Conservation (phyloP, 2,888 invertebrate genomes). For the Drosophila sordidula region DNA sequence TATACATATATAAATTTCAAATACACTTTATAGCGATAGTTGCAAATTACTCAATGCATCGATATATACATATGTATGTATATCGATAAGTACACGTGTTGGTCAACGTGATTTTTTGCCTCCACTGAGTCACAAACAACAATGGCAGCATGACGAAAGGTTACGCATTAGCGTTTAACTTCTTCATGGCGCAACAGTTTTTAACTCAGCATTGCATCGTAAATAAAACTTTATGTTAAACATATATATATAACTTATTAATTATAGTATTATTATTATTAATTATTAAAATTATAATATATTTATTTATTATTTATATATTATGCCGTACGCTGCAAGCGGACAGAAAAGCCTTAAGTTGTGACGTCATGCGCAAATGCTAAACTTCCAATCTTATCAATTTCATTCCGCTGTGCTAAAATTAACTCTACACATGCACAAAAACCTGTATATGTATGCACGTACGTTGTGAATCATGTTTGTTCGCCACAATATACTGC, state of each 20-base stretch:
- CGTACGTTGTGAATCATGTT: not conserved
- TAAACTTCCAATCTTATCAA: not conserved
- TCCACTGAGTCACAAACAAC: too few species aligned
- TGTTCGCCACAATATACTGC: not conserved
- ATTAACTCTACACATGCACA: not conserved
- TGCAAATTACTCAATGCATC: not conserved
- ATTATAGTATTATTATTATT: too few species aligned
- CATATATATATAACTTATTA: not conserved
- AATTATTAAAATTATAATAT: too few species aligned
- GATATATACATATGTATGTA: not conserved
- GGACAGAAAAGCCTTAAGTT: not conserved
- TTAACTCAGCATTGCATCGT: not conserved
- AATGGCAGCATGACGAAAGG: not conserved
- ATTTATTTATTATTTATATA: too few species aligned
- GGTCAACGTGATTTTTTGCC: not conserved
- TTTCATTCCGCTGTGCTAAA: not conserved
- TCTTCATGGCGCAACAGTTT: not conserved
- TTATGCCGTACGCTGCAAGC: too few species aligned
- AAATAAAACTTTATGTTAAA: not conserved
- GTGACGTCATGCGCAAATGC: constrained; percentile 1
- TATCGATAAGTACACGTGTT: not conserved
- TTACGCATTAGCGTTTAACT: not conserved
- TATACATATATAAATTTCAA: too few species aligned
- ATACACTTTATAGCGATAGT: too few species aligned
- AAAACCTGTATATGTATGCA: not conserved